Base-by-base conservation (phyloP, 2,113 vertebrate genomes). In the Ibidorhyncha struthersii region DNA sequence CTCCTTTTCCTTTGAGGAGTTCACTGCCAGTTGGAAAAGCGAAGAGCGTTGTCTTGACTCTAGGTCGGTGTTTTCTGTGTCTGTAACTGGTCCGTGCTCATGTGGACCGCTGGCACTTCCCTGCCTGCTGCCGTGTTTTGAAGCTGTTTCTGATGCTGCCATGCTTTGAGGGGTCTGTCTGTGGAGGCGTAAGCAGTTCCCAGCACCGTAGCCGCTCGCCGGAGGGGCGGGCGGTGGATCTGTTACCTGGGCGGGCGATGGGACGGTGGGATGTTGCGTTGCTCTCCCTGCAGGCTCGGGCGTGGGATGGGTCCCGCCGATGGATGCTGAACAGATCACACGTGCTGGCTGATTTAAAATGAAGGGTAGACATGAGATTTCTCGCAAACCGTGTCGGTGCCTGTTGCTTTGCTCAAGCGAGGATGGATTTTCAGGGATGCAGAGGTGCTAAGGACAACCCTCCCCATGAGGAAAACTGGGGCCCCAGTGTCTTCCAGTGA, bases 181-280 rank as follows among this genome's bases (percentile, higher is more conserved):
- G 1, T 45, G 70, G 52, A 72, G 58, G 4, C 0, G 5, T 4
- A 14, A 61, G 52, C 4, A 3, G 27, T 40, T 92, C 40, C 52
- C 12, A 19, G 7, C 19, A 8, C 38, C 0, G 0, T 32, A 47
- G 47, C 73, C 0, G 0, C 38, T 53, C 13, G 2, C 34, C 0
- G 0, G 23, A 61, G 47, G 32, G 45, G 5, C 2, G 0, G 0
- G 12, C 3, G 32, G 3, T 59, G 50, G 69, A 8, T 81, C 50
- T 8, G 2, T 34, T 62, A 34, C 8, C 36, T 0, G 0, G 30
- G 50, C 38, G 8, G 32, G 59, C 1, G 0, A 18, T 13, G 53
- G 13, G 23, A 38, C 1, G 2, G 7, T 14, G 20, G 30, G 45
- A 32, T 12, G 45, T 40, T 30, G 32, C 0, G 0, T 62, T 36